Evolutionary conservation across 2,888 invertebrate genomes (phyloP), one percentile per base, ranked within the genome.

Genomic region (Catocala nupta): DNA sequence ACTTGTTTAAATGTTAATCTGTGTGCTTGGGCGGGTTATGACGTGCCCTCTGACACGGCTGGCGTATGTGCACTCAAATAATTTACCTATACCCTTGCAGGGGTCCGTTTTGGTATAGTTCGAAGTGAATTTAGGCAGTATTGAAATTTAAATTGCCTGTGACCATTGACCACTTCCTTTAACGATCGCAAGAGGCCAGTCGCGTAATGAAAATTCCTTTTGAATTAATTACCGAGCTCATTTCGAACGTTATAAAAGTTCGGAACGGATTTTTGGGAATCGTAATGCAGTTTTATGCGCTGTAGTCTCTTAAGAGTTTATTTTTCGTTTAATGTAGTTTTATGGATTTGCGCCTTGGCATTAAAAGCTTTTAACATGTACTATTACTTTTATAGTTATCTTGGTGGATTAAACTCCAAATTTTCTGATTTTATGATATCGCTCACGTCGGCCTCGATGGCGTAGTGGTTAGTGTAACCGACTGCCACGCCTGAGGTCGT

Each of bases 1-100:
- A 89, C 90, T 92, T 91, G 91, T 93, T 91, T 92, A 93, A 92
- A 93, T 93, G 93, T 91, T 92, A 93, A 93, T 93, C 90, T 84
- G 81, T 81, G 78, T 84, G 85, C 83, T 83, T 80, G 82, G 83
- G 83, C 85, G 85, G 87, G 88, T 90, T 90, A 89, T 89, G 87
- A 90, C 85, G 83, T 90, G 84, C 88, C 88, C 90, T 87, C 83
- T 86, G 88, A 76, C 75, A 77, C 71, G 74, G n/a, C 45, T 42
- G 33, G 16, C 50, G 42, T 53, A 44, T 55, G 56, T 70, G 60
- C 70, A 69, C 73, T 73, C 77, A 73, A 78, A 81, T 74, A 70
- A 73, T 75, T 71, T 70, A 49, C 12, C 7, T 49, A 70, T 68
- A 61, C 65, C 72, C 70, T 73, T 70, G 59, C 62, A 63, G 63